Percentiles rank a stretch among this genome's conserved stretches.
phyloP scores from a whole-genome alignment of 2,797 vertebrate genomes.

The Tinamus major region DNA sequence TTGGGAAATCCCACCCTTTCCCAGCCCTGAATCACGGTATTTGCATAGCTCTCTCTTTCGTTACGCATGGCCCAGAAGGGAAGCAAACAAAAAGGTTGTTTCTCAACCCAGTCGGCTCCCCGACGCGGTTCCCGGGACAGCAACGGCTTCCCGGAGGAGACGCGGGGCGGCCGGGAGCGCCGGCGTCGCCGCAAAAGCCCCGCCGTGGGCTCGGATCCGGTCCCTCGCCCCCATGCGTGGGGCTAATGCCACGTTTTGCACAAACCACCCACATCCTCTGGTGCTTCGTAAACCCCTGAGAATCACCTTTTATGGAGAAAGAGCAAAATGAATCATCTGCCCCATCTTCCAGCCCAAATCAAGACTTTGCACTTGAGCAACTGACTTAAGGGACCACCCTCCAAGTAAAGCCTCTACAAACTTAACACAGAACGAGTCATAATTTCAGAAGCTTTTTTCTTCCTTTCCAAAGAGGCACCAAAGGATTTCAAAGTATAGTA shows the following conservation, averaged over 20 bases:
- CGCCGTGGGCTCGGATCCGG: neutral
- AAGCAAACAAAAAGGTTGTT: neutral
- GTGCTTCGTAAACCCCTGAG: neutral
- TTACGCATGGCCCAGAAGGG: accelerated
- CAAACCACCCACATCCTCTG: accelerated
- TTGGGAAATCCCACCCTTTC: neutral
- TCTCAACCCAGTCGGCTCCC: neutral
- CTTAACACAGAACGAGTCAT: neutral
- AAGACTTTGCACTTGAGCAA: neutral
- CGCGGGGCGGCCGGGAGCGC: neutral
- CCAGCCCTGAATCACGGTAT: neutral
- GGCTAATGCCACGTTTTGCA: too few species aligned
- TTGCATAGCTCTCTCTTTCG: neutral
- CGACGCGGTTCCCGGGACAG: neutral
- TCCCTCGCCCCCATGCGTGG: too few species aligned
- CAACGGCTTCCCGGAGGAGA: too few species aligned
- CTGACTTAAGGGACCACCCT: neutral
- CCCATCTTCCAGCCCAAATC: neutral
- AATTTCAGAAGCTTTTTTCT: neutral
- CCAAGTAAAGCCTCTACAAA: neutral
- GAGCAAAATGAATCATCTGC: neutral
- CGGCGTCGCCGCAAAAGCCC: neutral
- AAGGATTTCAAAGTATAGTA: neutral
- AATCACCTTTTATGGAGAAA: neutral
- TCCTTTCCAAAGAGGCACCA: neutral